A percentile compares a stretch with the other conserved stretches of the same genome.
These are phyloP conservation scores for Linhomoeus sp. DNA, from an alignment of 2,888 invertebrate species.

Conservation along the genomic window DNA sequence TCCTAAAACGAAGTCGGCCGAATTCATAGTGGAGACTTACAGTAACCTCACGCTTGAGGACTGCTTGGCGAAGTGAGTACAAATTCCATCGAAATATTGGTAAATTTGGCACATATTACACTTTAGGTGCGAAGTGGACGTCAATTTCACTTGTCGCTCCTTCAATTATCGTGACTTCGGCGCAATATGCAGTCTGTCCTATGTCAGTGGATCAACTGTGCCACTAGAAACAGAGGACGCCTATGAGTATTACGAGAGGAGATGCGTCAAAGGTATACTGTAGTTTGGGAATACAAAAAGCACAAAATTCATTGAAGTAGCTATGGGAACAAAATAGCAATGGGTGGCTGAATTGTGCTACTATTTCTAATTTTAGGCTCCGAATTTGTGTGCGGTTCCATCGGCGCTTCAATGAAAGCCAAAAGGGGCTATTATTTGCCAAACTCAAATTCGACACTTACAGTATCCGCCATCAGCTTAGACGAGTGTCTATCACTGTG, in stretches of 20 bases:
- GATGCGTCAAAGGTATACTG: neutral
- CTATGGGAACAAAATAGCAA: too few relatives aligned
- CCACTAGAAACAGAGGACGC: neutral
- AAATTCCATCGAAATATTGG: too few relatives aligned
- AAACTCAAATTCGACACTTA: neutral
- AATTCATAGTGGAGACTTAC: neutral
- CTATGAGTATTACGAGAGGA: conserved; percentile 1
- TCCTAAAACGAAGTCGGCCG: neutral
- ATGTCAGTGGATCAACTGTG: neutral
- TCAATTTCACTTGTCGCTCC: conserved; percentile 3
- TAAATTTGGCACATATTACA: too few relatives aligned
- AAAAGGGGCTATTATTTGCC: neutral
- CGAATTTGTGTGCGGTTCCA: neutral
- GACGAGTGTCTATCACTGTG: conserved; percentile 5
- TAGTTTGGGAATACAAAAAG: too few relatives aligned
- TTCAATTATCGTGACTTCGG: neutral
- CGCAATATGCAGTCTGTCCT: neutral
- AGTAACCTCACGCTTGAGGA: too few relatives aligned
- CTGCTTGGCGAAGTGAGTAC: too few relatives aligned
- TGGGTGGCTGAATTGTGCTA: too few relatives aligned
- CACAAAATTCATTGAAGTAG: too few relatives aligned
- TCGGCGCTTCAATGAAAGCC: neutral
- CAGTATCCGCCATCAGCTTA: neutral
- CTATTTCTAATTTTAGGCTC: neutral
- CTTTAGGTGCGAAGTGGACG: neutral